A percentile compares a stretch with the other conserved stretches of the same genome.
phyloP scores from a whole-genome alignment of 2,113 vertebrate genomes.

The Crotalus helleri region DNA sequence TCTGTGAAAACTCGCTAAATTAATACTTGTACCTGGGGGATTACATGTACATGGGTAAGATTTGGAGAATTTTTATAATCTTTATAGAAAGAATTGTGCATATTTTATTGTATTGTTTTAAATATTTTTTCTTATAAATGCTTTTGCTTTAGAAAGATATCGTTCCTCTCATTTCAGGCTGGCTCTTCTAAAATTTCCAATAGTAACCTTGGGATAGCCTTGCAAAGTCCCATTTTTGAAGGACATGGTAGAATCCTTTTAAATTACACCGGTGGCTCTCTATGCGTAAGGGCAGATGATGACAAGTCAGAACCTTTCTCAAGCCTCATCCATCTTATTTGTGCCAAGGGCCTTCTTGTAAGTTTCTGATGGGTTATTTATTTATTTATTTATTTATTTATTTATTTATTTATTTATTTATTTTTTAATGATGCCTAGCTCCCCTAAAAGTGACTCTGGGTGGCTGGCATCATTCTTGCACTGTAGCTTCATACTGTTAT shows the following conservation, averaged over 20 bases:
- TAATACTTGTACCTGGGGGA: no score
- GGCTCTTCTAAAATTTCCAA: constrained; percentile 73
- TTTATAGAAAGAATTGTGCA: background rate
- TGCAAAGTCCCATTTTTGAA: constrained; percentile 76
- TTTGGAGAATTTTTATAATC: background rate
- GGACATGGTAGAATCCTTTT: constrained; percentile 76
- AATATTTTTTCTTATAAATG: background rate
- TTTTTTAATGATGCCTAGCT: no score
- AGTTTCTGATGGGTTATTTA: constrained; percentile 47
- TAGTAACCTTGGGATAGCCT: constrained; percentile 85
- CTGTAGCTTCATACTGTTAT: background rate
- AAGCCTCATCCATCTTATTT: constrained; percentile 85
- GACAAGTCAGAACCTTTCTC: constrained; percentile 65
- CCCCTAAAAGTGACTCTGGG: no score
- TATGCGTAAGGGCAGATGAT: constrained; percentile 72
- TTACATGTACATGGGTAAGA: background rate
- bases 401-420: background rate
- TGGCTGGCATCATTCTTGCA: background rate
- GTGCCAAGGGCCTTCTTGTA: constrained; percentile 77
- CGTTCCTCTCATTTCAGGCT: constrained; percentile 56
- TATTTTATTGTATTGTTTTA: background rate
- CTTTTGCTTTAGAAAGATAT: background rate
- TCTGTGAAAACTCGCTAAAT: no score
- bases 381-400: background rate
- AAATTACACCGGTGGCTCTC: constrained; percentile 83